These are phyloP conservation scores for Ophioninae sp. DNA, from an alignment of 2,888 invertebrate species.

Conservation along the genomic window DNA sequence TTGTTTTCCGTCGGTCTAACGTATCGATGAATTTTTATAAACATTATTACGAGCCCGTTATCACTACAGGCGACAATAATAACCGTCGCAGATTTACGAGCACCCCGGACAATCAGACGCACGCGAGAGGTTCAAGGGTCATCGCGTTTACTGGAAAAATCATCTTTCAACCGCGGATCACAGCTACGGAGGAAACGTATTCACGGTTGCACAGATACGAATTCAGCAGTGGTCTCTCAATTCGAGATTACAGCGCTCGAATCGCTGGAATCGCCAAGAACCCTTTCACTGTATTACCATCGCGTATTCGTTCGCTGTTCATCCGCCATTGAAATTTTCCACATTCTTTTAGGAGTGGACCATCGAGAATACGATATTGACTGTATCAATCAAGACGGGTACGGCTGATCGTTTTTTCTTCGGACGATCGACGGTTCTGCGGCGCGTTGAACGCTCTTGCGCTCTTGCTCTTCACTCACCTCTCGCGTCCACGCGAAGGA, in stretches of 20 bases:
- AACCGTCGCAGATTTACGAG: background rate
- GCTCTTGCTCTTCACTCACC: no score
- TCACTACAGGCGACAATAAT: slow-evolving; percentile 1
- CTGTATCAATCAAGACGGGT: no score
- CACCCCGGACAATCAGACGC: background rate
- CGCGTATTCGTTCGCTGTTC: background rate
- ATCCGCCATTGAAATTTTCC: no score
- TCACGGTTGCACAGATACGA: slow-evolving; percentile 13
- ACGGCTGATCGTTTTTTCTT: no score
- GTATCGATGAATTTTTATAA: slow-evolving; percentile 19
- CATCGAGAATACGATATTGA: no score
- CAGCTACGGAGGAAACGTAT: slow-evolving; percentile 9
- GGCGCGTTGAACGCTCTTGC: no score
- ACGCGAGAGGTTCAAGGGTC: slow-evolving; percentile 7
- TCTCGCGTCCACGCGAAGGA: background rate
- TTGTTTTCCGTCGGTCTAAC: background rate
- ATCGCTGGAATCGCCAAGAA: slow-evolving; percentile 46
- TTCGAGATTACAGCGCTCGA: slow-evolving; percentile 27
- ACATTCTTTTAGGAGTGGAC: no score
- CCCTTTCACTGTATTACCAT: slow-evolving; percentile 54
- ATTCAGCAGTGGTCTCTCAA: slow-evolving; percentile 23
- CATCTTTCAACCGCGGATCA: slow-evolving; percentile 17
- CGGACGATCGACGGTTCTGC: no score
- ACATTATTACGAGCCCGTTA: slow-evolving; percentile 21
- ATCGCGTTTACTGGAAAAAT: slow-evolving; percentile 29